Percentiles rank a stretch among this genome's conserved stretches.
Conservation (phyloP, 2,888 invertebrate genomes). For the Cyclophora punctaria region DNA sequence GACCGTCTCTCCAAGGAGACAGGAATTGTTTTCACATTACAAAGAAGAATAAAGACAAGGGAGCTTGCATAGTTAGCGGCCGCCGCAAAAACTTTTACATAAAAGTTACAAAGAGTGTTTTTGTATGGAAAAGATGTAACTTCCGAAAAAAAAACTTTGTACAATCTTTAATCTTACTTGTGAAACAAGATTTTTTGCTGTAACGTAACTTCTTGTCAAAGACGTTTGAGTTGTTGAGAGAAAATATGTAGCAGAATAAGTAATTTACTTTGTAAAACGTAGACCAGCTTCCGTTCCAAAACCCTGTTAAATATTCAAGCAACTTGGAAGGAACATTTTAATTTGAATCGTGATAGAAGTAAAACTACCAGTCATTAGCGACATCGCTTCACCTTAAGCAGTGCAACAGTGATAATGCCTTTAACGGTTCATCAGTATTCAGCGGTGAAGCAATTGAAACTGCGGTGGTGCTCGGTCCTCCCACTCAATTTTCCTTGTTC, state of each 20-base stretch:
- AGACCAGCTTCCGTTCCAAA: too few relatives aligned
- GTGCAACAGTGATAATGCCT: conserved; percentile 55
- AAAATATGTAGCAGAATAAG: too few relatives aligned
- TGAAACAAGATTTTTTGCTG: too few relatives aligned
- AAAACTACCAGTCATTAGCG: conserved; percentile 30
- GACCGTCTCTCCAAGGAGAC: conserved; percentile 33
- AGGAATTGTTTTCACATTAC: conserved; percentile 44
- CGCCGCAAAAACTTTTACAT: conserved; percentile 30
- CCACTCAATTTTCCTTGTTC: conserved; percentile 72
- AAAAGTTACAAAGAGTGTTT: conserved; percentile 27
- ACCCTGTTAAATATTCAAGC: conserved; percentile 8
- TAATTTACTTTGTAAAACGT: too few relatives aligned
- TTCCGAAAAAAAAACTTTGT: conserved; percentile 1
- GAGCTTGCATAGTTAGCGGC: conserved; percentile 40
- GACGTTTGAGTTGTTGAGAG: too few relatives aligned
- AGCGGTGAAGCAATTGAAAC: conserved; percentile 70
- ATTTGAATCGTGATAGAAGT: neutral
- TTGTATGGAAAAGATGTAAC: conserved; percentile 23
- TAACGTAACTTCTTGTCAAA: too few relatives aligned
- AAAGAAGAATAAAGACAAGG: conserved; percentile 31
- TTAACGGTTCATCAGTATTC: conserved; percentile 70
- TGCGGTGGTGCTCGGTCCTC: conserved; percentile 65
- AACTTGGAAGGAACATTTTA: conserved; percentile 7
- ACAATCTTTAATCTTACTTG: conserved; percentile 21
- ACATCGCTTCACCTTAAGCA: conserved; percentile 38